Conservation (phyloP, 2,888 invertebrate genomes). For the Acholoe squamosa region DNA sequence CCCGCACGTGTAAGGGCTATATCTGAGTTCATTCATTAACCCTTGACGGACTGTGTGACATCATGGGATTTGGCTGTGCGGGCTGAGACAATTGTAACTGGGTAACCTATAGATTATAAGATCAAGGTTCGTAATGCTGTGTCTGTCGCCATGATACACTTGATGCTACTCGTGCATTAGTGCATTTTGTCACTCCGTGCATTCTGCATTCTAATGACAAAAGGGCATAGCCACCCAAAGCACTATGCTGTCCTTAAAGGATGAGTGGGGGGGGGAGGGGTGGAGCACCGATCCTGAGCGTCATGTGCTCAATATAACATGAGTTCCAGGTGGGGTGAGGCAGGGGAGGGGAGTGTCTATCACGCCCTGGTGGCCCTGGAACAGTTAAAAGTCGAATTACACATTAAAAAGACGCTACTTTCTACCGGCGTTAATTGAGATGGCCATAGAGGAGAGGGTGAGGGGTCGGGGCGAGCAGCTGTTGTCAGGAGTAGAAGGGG, state of each 20-base stretch:
- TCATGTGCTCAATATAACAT: conserved; percentile 24
- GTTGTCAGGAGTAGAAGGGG: neutral
- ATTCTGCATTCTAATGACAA: too few relatives aligned
- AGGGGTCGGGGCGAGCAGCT: neutral
- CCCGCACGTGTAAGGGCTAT: neutral
- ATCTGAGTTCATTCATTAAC: too few relatives aligned
- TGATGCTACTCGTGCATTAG: too few relatives aligned
- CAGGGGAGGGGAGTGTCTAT: neutral
- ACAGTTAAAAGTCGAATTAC: conserved; percentile 24
- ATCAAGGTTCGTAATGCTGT: too few relatives aligned
- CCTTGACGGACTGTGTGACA: too few relatives aligned
- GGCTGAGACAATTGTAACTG: neutral
- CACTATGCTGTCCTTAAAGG: too few relatives aligned
- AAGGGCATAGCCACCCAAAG: too few relatives aligned
- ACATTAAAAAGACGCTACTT: neutral
- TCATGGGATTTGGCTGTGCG: too few relatives aligned
- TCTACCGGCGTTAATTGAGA: conserved; percentile 5
- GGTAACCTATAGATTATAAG: too few relatives aligned
- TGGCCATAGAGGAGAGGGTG: neutral
- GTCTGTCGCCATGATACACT: too few relatives aligned
- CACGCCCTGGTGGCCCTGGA: neutral
- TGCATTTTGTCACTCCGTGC: too few relatives aligned
- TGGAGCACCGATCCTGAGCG: neutral
- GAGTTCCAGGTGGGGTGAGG: neutral
- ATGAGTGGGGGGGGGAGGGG: neutral